Base-by-base conservation (phyloP, 2,888 invertebrate genomes). In the Ashinkailepas kermadecensis region DNA sequence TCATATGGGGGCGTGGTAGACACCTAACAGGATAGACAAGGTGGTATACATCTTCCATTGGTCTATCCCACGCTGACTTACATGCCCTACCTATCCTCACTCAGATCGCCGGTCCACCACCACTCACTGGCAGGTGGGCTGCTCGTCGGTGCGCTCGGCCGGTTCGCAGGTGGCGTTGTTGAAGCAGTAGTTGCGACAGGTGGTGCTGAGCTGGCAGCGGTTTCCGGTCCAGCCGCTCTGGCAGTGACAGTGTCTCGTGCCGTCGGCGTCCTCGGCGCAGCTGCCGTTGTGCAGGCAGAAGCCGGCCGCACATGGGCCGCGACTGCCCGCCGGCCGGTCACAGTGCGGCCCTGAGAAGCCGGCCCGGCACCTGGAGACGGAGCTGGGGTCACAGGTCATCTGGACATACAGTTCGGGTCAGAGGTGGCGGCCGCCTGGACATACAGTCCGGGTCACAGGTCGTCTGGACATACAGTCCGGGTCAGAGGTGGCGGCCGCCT, bases 261-360 rank as follows among this genome's bases (percentile, higher is more conserved):
- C 82, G 15, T 18, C 79, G 4, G 18, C 56, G 23, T 65, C 62
- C 82, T 81, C 87, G 56, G 89, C 87, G 86, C 94, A 94, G 82
- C 91, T 88, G 0, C 91, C 92, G 80, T 88, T 89, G 84, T 92
- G 90, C 83, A 88, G 86, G 85, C 92, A 92, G 83, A 88, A 88
- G 15, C 83, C 82, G 74, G 83, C 82, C 15, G 87, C 86, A 87
- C 93, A 93, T 4, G 39, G 39, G 39, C 39, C 39, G 39, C 4
- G 39, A 39, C 39, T 39, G 91, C 88, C 91, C 91, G 85, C 91
- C 54, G 11, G 57, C 59, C 70, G 39, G 39, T 83, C 78, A 56
- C 83, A 78, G 23, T 59, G 25, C 80, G 56, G 4, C 80, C 84
- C 78, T 74, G 74, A 23, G 81, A 81, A 81, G 65, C 81, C 78